Evolutionary conservation across 1,140 invertebrate genomes (phyloP).

Genomic region (Zaprionus capensis): DNA sequence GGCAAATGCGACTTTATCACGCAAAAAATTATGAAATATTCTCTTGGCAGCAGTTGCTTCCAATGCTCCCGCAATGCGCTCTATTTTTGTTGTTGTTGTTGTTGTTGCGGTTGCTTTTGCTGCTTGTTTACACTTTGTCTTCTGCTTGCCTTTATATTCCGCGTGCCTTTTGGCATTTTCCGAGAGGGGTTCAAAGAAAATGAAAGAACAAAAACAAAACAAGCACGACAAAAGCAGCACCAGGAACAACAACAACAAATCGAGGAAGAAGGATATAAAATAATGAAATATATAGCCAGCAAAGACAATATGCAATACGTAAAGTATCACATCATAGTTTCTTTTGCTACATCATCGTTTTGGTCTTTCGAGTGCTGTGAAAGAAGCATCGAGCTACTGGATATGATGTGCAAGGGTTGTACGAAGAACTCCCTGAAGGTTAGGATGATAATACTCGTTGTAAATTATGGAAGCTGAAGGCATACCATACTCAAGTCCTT

Average conservation of each 20-base stretch:
- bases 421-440: neutral
- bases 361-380: conserved; percentile 45
- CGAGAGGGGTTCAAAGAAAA: conserved; percentile 2
- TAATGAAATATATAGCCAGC: conserved; percentile 49
- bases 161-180: conserved; percentile 68
- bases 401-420: conserved; percentile 30
- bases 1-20: conserved; percentile 80
- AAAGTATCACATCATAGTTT: conserved; percentile 76
- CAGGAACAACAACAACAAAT: conserved; percentile 17
- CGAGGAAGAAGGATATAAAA: conserved; percentile 24
- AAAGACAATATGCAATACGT: conserved; percentile 67
- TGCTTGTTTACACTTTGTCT: conserved; percentile 69
- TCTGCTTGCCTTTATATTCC: conserved; percentile 39
- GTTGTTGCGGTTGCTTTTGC: conserved; percentile 52
- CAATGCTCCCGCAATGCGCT: conserved; percentile 16
- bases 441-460: neutral
- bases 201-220: conserved; percentile 17
- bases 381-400: conserved; percentile 35
- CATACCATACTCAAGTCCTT: no score
- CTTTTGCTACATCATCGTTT: conserved; percentile 80
- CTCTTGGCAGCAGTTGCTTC: conserved; percentile 68
- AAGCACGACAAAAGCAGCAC: conserved; percentile 5
- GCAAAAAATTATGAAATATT: conserved; percentile 82
- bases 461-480: neutral
- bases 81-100: conserved; percentile 10